Percentiles rank a stretch among this genome's conserved stretches.
Conservation (phyloP, 2,113 vertebrate species). For the Seriola quinqueradiata region DNA sequence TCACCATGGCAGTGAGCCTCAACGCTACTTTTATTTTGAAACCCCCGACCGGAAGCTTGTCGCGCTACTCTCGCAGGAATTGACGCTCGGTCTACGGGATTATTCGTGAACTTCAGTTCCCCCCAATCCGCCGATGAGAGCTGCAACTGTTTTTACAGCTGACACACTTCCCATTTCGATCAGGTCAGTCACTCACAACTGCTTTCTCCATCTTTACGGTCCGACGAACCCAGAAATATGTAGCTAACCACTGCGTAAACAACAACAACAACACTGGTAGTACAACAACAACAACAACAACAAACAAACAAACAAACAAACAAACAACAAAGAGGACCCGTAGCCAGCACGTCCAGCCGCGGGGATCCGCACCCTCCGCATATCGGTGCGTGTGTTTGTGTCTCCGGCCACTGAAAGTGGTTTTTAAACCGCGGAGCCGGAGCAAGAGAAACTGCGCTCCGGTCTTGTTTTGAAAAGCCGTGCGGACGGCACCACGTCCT, state of each 20-base stretch:
- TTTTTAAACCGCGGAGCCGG: neutral
- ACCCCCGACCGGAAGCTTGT: neutral
- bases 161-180: conserved; percentile 62
- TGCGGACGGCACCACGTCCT: conserved; percentile 42
- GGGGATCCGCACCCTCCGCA: conserved; percentile 34
- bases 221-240: neutral
- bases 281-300: conserved; percentile 31
- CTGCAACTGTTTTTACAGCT: conserved; percentile 62
- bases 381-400: neutral
- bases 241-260: conserved; percentile 16
- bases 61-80: accelerated
- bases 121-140: conserved; percentile 32
- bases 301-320: conserved; percentile 14
- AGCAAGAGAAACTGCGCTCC: neutral
- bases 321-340: conserved; percentile 15
- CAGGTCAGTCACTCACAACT: conserved; percentile 54
- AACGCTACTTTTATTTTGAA: conserved; percentile 47
- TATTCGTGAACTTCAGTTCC: conserved; percentile 68
- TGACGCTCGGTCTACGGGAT: conserved; percentile 25
- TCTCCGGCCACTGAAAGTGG: conserved; percentile 24
- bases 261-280: conserved; percentile 25
- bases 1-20: no score
- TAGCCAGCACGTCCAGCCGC: conserved; percentile 2
- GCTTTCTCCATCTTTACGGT: neutral
- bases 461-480: conserved; percentile 8